Evolutionary conservation across 2,888 invertebrate genomes (phyloP).

Genomic region (Cataglyphis rosenhaueri): DNA sequence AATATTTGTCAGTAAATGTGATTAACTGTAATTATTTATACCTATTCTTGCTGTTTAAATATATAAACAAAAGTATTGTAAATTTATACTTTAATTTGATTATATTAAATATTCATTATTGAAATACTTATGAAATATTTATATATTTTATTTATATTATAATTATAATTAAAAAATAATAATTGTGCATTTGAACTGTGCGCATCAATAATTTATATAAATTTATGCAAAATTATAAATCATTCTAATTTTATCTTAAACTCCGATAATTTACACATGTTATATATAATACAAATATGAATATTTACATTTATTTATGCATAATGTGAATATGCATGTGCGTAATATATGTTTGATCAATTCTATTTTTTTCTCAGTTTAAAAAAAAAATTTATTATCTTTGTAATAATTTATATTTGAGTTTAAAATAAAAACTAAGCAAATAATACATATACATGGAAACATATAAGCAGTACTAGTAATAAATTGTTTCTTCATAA

Average conservation of each 20-base stretch:
- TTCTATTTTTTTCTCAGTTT: not conserved
- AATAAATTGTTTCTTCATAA: conserved; percentile 5
- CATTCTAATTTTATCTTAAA: not conserved
- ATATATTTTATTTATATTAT: conserved; percentile 5
- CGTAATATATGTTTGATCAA: not conserved
- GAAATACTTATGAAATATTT: not conserved
- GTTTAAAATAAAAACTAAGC: conserved; percentile 4
- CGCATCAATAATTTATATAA: not conserved
- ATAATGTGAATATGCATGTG: not conserved
- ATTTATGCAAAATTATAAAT: not conserved
- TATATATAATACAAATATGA: conserved; percentile 1
- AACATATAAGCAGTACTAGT: not conserved
- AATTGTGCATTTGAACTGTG: not conserved
- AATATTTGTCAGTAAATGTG: conserved; percentile 15
- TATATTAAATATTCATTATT: not conserved
- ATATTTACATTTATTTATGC: not conserved
- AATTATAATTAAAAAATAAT: not conserved
- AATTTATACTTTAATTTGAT: not conserved
- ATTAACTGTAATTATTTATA: not conserved
- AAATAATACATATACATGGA: too few species aligned
- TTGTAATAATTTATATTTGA: not conserved
- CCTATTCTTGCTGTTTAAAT: not conserved
- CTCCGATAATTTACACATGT: not conserved
- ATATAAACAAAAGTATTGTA: not conserved
- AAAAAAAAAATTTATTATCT: not conserved